A percentile compares a stretch with the other conserved stretches of the same genome.
Conservation (phyloP, 2,888 invertebrate genomes). For the Stenotaenia linearis region DNA sequence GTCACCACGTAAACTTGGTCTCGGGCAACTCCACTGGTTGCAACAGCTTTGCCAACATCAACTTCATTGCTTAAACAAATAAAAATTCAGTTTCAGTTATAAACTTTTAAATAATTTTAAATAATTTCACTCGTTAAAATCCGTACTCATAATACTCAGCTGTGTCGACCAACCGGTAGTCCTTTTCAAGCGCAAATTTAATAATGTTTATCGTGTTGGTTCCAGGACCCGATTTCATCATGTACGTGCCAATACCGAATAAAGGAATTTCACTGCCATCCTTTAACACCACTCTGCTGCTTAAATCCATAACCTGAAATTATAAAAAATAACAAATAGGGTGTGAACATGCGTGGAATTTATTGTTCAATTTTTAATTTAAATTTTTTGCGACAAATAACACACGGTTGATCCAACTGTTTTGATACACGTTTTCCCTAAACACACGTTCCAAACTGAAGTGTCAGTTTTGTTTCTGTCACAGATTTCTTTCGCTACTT, state of each 20-base stretch:
- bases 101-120: neutral
- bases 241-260: conserved; percentile 32
- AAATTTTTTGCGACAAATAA: too few species aligned
- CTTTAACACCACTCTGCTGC: too few species aligned
- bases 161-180: conserved; percentile 30
- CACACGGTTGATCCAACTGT: too few species aligned
- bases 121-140: neutral
- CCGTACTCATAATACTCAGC: conserved; percentile 33
- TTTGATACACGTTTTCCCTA: too few species aligned
- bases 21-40: conserved; percentile 27
- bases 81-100: too few species aligned
- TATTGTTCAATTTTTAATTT: too few species aligned
- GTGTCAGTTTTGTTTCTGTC: too few species aligned
- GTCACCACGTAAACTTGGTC: conserved; percentile 30
- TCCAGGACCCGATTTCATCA: neutral
- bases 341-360: too few species aligned
- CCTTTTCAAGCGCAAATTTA: conserved; percentile 17
- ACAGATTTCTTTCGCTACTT: too few species aligned
- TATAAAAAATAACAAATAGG: too few species aligned
- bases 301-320: too few species aligned
- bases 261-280: conserved; percentile 29
- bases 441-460: too few species aligned
- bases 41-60: conserved; percentile 29
- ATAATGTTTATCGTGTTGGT: neutral
- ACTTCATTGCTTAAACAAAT: conserved; percentile 29